Evolutionary conservation across 2,113 vertebrate species (phyloP).

Genomic region (Rhizomys pruinosus): DNA sequence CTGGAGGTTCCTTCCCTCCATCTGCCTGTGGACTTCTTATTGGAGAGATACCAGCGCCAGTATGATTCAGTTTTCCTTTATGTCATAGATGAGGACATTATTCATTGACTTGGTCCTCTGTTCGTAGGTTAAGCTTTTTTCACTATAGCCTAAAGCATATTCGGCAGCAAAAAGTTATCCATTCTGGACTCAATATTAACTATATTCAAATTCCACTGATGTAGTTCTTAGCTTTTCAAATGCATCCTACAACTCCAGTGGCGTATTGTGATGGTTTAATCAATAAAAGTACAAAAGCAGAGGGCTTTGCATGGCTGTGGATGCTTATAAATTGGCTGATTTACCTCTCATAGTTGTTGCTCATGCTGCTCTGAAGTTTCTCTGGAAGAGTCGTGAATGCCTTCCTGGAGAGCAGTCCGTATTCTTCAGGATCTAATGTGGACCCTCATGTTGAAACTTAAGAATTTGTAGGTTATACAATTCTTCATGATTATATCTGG

Average conservation of each 20-base stretch:
- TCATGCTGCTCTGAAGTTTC: background rate
- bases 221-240: background rate
- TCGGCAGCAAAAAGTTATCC: background rate
- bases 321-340: background rate
- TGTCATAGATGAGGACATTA: background rate
- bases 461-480: background rate
- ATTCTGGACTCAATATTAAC: conserved; percentile 15
- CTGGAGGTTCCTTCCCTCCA: background rate
- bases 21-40: background rate
- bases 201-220: background rate
- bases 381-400: background rate
- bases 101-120: background rate
- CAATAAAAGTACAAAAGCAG: conserved; percentile 8
- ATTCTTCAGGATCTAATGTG: background rate
- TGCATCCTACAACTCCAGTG: background rate
- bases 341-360: background rate
- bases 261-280: background rate
- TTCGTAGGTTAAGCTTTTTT: background rate
- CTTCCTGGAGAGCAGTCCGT: background rate
- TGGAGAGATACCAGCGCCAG: accelerated
- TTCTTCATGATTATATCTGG: background rate
- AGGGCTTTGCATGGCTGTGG: background rate
- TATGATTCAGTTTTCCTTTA: background rate
- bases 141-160: background rate
- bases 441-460: background rate